Evolutionary conservation across 2,888 invertebrate genomes (phyloP), one percentile per base, ranked within the genome.

Genomic region (Tachina fera): DNA sequence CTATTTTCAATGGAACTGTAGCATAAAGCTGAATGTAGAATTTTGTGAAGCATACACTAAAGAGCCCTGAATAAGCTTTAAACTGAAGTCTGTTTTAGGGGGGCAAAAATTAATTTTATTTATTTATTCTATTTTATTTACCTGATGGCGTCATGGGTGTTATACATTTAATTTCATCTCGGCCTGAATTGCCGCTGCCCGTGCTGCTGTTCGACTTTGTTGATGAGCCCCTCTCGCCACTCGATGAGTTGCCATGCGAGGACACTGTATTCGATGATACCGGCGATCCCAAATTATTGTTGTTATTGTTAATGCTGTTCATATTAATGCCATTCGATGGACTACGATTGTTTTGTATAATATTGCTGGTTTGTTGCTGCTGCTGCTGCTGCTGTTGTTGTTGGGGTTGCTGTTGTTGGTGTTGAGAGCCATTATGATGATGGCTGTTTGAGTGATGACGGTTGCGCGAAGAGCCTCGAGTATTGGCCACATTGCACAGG

Each of bases 121-220:
- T 43, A 19, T 16, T 16, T 43, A 63, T 16, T 16, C 0, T 14
- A 60, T 14, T 13, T 3, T 1, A 41, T 9, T 19, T 89, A 93
- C 93, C 93, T 90, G 91, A 90, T 87, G 92, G 91, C 87, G 92
- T 92, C 90, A 93, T 91, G 77, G 93, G 93, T 77, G 92, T 92
- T 65, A 90, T 90, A 88, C 92, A 91, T 88, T 92, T 92, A 22
- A 91, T 88, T 84, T 89, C 90, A 74, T 89, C 91, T 80, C 91
- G 89, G 84, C 89, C 91, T 8, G 92, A 92, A 88, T 90, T 91
- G 83, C 90, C 92, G 31, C 91, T 91, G 87, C 91, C 91, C 49
- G 92, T 92, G 88, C 92, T 92, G 87, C 91, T 92, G 76, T 92
- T 92, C 83, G 92, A 92, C 87, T 92, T 92, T 53, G 92, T 92